Percentiles rank a stretch among this genome's conserved stretches.
phyloP scores from a whole-genome alignment of 2,888 invertebrate species.

The Agapostemon virescens region DNA sequence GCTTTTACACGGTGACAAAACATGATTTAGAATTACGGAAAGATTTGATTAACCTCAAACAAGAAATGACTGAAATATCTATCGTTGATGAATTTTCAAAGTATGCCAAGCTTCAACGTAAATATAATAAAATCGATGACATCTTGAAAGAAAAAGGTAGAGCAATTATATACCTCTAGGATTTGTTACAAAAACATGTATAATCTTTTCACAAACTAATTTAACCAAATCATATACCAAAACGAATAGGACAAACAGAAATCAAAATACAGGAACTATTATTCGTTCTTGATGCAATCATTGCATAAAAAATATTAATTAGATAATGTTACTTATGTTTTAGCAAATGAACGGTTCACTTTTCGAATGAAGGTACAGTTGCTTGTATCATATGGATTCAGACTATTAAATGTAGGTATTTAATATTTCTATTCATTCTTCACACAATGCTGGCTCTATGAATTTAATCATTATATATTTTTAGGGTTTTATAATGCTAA shows the following conservation, averaged over 20 bases:
- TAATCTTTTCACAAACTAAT: background rate
- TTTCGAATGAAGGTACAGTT: conserved; percentile 64
- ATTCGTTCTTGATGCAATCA: background rate
- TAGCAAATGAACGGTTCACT: conserved; percentile 61
- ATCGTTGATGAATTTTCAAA: conserved; percentile 80
- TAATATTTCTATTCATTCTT: conserved; percentile 14
- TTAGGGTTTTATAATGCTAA: conserved; percentile 31
- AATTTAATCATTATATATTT: conserved; percentile 10
- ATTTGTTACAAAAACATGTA: background rate
- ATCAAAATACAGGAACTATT: background rate
- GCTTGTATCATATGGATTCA: conserved; percentile 65
- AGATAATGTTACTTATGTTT: conserved; percentile 36
- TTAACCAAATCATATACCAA: background rate
- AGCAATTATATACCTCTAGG: background rate
- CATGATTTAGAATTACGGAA: conserved; percentile 64
- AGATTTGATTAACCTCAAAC: conserved; percentile 70
- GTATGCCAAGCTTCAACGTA: conserved; percentile 78
- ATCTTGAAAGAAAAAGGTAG: conserved; percentile 74
- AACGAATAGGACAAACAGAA: background rate
- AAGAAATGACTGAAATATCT: conserved; percentile 75
- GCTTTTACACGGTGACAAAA: conserved; percentile 63
- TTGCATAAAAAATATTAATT: background rate
- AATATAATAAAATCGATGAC: conserved; percentile 74
- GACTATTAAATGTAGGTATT: conserved; percentile 72
- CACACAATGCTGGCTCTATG: background rate